phyloP scores from a whole-genome alignment of 2,888 invertebrate genomes.

The Plagodis pulveraria region DNA sequence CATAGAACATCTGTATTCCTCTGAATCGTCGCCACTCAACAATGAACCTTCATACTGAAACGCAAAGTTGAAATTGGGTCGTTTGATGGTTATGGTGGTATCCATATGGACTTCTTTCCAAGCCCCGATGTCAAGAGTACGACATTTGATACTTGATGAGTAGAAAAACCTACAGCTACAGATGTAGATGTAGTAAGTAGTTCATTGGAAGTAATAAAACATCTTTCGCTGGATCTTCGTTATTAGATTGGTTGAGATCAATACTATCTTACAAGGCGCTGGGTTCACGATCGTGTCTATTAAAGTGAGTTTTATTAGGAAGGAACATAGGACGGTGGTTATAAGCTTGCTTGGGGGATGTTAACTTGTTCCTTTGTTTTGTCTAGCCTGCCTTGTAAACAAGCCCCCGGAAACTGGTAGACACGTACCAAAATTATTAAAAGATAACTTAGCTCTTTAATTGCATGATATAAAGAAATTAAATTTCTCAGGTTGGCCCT shows the following conservation, averaged over 20 bases:
- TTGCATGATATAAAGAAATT: too few relatives aligned
- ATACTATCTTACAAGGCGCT: too few relatives aligned
- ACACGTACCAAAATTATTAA: too few relatives aligned
- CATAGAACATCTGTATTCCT: constrained; percentile 19
- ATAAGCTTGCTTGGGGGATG: too few relatives aligned
- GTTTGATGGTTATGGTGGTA: constrained; percentile 1
- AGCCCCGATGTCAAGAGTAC: constrained; percentile 7
- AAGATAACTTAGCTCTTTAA: too few relatives aligned
- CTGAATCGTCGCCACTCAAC: not conserved
- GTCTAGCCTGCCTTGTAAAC: too few relatives aligned
- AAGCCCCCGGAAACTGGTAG: too few relatives aligned
- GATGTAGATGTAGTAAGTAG: not conserved
- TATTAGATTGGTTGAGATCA: not conserved
- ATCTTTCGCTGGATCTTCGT: not conserved
- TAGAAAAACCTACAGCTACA: constrained; percentile 3
- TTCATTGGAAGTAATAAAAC: constrained; percentile 2
- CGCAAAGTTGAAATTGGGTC: not conserved
- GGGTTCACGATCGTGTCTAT: too few relatives aligned
- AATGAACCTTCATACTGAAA: not conserved
- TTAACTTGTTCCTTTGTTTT: too few relatives aligned
- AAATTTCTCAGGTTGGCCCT: too few relatives aligned
- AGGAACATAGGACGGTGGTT: too few relatives aligned
- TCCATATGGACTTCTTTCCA: constrained; percentile 14
- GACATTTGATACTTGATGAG: constrained; percentile 8
- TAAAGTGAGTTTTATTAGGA: too few relatives aligned